Conservation (phyloP, 2,797 vertebrate species). For the Telmatherina bonti region DNA sequence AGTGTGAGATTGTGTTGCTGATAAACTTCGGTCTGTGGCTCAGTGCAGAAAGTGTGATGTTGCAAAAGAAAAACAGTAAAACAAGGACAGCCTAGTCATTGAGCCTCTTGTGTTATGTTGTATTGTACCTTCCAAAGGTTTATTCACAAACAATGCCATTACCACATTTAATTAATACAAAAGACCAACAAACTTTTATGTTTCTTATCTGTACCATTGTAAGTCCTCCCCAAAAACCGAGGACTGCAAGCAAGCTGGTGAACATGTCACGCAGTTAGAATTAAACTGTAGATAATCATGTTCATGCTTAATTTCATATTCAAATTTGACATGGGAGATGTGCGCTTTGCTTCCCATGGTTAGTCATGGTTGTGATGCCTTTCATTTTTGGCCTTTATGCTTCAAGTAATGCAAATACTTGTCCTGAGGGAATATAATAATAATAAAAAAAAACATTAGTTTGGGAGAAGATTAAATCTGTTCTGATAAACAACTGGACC, state of each 20-base stretch:
- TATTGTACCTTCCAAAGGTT: conserved; percentile 78
- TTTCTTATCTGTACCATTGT: conserved; percentile 57
- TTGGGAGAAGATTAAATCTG: conserved; percentile 62
- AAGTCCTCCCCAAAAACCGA: conserved; percentile 44
- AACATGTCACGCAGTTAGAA: conserved; percentile 20
- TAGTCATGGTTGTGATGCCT: conserved; percentile 54
- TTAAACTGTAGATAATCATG: conserved; percentile 43
- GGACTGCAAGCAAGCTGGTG: conserved; percentile 51
- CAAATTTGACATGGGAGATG: conserved; percentile 37
- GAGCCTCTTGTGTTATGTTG: conserved; percentile 79
- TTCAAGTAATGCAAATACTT: conserved; percentile 65
- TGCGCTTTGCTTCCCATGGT: conserved; percentile 42
- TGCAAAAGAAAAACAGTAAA: conserved; percentile 68
- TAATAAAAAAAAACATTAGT: conserved; percentile 44
- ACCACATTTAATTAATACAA: conserved; percentile 54
- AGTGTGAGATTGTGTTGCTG: conserved; percentile 77
- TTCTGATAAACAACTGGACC: conserved; percentile 73
- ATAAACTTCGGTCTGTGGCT: conserved; percentile 73
- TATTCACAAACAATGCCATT: conserved; percentile 73
- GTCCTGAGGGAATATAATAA: conserved; percentile 43
- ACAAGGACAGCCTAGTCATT: conserved; percentile 70
- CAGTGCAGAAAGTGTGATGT: conserved; percentile 73
- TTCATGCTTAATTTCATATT: conserved; percentile 42
- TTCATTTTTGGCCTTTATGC: conserved; percentile 59
- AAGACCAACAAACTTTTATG: conserved; percentile 49